Evolutionary conservation across 2,113 vertebrate genomes (phyloP).

Genomic region (Tychaedon coryphoeus): DNA sequence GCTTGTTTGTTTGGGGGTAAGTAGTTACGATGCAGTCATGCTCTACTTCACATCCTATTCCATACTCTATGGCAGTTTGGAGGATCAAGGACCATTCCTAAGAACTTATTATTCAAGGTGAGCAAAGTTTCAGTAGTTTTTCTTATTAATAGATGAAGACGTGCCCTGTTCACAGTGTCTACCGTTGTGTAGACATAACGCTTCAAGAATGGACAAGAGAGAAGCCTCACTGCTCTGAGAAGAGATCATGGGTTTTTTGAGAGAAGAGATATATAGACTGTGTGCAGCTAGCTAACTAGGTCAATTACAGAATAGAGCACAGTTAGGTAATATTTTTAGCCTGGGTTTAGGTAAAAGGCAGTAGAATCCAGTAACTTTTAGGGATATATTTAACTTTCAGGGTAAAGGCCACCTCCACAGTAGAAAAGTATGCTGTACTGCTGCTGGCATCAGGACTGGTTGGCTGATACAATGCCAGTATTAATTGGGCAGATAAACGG

Average conservation of each 20-base stretch:
- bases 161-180: neutral
- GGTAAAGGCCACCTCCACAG: neutral
- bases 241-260: neutral
- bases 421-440: neutral
- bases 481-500: constrained; percentile 46
- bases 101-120: constrained; percentile 78
- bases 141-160: neutral
- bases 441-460: neutral
- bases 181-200: neutral
- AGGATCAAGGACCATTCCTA: constrained; percentile 75
- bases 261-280: neutral
- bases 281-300: neutral
- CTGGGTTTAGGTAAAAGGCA: neutral
- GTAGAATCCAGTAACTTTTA: neutral
- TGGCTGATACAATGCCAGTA: neutral
- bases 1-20: constrained; percentile 75
- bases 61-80: constrained; percentile 71
- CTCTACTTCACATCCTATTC: constrained; percentile 67
- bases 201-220: constrained; percentile 20
- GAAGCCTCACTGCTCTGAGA: neutral
- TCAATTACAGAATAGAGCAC: neutral
- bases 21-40: constrained; percentile 72
- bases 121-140: constrained; percentile 74
- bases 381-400: neutral
- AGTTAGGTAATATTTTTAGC: neutral